Evolutionary conservation across 2,888 invertebrate species (phyloP).

Genomic region (Caenorhabditis sp.): DNA sequence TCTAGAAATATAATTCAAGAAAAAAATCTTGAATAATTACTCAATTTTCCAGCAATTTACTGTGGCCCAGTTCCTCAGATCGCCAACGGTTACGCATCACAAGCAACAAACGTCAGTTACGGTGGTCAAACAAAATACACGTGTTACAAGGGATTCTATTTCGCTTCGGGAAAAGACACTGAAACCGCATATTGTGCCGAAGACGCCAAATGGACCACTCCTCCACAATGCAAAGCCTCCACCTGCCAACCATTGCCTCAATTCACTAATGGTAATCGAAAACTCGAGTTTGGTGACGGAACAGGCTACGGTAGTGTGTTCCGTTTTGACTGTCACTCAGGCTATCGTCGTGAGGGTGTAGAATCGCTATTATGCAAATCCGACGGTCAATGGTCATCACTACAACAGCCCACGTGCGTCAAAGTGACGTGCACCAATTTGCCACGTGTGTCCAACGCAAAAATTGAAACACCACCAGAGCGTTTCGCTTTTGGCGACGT

Average conservation of each 20-base stretch:
- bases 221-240: constrained; percentile 69
- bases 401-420: constrained; percentile 83
- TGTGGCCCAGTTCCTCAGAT: constrained; percentile 98
- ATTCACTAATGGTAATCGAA: constrained; percentile 65
- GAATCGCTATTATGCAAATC: constrained; percentile 86
- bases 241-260: constrained; percentile 67
- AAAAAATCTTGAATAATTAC: too few relatives aligned
- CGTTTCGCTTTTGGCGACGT: constrained; percentile 64
- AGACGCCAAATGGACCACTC: constrained; percentile 66
- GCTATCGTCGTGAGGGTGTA: constrained; percentile 73
- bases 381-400: constrained; percentile 89
- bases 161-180: constrained; percentile 79
- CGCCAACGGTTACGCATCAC: constrained; percentile 94
- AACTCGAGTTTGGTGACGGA: constrained; percentile 70
- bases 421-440: constrained; percentile 59
- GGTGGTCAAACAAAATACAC: constrained; percentile 83
- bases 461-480: constrained; percentile 40
- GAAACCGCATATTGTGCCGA: constrained; percentile 70
- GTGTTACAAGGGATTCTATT: constrained; percentile 87
- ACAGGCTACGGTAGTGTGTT: constrained; percentile 70
- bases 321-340: constrained; percentile 66
- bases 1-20: too few relatives aligned
- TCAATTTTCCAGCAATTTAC: constrained; percentile 75
- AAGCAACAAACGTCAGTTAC: constrained; percentile 92
- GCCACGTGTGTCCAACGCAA: constrained; percentile 63